These are phyloP conservation scores for Greenwoodochromis staneri DNA, from an alignment of 2,113 vertebrate species.

Conservation along the genomic window DNA sequence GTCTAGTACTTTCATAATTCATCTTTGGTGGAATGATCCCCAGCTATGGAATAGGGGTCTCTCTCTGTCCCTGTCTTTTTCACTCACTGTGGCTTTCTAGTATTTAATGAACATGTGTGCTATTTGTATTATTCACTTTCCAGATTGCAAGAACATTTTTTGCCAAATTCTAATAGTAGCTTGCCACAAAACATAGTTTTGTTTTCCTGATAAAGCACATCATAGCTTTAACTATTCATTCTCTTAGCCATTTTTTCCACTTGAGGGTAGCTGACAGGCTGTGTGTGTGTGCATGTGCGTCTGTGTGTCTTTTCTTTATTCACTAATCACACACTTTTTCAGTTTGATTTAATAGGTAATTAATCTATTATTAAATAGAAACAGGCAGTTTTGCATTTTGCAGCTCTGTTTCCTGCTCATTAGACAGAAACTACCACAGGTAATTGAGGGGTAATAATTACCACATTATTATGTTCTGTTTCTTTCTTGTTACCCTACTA, in stretches of 20 bases:
- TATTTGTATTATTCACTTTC: not conserved
- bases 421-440: not conserved
- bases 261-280: not conserved
- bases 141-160: not conserved
- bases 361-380: not conserved
- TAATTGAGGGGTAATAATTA: not conserved
- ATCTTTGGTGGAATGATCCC: not conserved
- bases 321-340: not conserved
- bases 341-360: not conserved
- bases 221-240: not conserved
- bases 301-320: not conserved
- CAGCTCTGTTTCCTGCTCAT: not conserved
- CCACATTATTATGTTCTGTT: not conserved
- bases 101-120: not conserved
- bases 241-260: not conserved
- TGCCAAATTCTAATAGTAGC: not conserved
- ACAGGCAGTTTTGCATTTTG: not conserved
- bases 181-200: not conserved
- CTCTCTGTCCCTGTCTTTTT: not conserved
- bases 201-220: not conserved
- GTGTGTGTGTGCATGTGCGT: not conserved
- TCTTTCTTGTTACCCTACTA: not conserved
- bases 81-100: not conserved
- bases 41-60: not conserved
- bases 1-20: not conserved